Evolutionary conservation across 2,113 vertebrate species (phyloP), one percentile per base, ranked within the genome.

Genomic region (Lepidothrix coronata): DNA sequence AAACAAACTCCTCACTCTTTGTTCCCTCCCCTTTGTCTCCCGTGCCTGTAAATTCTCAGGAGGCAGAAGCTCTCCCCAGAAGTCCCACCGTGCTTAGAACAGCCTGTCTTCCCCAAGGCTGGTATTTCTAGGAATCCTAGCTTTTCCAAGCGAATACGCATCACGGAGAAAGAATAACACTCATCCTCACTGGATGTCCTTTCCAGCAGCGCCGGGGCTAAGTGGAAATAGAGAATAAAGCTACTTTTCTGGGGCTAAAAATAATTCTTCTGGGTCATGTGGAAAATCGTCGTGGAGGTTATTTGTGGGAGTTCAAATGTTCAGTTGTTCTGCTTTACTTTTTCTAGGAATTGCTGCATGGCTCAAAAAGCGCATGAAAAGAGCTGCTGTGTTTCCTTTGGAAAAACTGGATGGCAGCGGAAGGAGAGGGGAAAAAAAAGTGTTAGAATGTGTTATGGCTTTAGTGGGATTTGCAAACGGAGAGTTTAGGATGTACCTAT

Each of bases 221-320:
- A 88, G 43, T 94, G 95, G 88, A 96, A 96, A 96, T 54, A 84
- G 72, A 88, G 92, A 65, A 84, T 81, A 88, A 86, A 91, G 59
- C 88, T 81, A 30, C 93, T 93, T 95, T 84, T 59, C 90, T 95
- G 76, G 8, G 86, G 81, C 96, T 95, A 96, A 96, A 96, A 95
- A 93, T 95, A 95, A 96, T 93, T 67, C 71, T 90, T 88, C 68
- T 95, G 83, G 76, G 79, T 96, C 93, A 94, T 96, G 90, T 88
- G 96, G 95, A 96, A 96, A 95, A 96, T 96, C 57, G 19, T 83
- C 41, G 55, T 51, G 61, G 63, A 94, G 68, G 79, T 93, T 92
- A 84, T 95, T 97, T 96, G 93, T 81, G 76, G 93, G 90, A 95
- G 93, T 96, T 97, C 96, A 95, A 90, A 94, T 93, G 95, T 96